Evolutionary conservation across 2,888 invertebrate species (phyloP), one percentile per base, ranked within the genome.

Genomic region (Epistrophe eligans): DNA sequence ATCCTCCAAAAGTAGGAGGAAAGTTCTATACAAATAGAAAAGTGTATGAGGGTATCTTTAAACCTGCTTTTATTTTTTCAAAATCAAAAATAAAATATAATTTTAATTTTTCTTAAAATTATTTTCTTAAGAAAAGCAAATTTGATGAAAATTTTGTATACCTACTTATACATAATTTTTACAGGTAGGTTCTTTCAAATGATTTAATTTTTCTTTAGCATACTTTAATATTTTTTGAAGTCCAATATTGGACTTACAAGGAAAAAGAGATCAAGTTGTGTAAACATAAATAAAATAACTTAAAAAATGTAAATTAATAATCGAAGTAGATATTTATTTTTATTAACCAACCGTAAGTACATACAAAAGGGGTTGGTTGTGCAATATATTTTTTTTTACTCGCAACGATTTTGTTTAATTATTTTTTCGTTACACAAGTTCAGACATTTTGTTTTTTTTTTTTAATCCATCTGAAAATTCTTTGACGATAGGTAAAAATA

Each of bases 361-460:
- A 2, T 50, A 24, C 52, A 19, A 55, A 64, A 28, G 43, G 62
- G 72, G 77, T 77, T 66, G 82, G 32, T 77, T 82, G 82, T 82
- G 82, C 82, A 77, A 82, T 66, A 48, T 66, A 50, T 45, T 15
- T 24, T 11, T 45, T 64, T 28, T 64, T 15, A 7, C 7, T 10
- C 19, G 55, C 55, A 6, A 17, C 8, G 4, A 17, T 50, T 50
- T 48, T 35, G 11, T 13, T 50, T 32, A 35, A 4, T 28, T 64
- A 13, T 66, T 64, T 40, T 43, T 15, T 67, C 17, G 48, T 72
- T 79, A 57, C 17, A 72, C 64, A 79, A 64, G 62, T 70, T 60
- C 15, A 52, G 79, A 70, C 71, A 71, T 72, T 60, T 70, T 67
- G 32, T 55, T 40, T 43, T 17, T 57, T 55, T 40, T 43, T 17